Base-by-base conservation (phyloP, 2,797 vertebrate genomes). In the Echiichthys vipera region DNA sequence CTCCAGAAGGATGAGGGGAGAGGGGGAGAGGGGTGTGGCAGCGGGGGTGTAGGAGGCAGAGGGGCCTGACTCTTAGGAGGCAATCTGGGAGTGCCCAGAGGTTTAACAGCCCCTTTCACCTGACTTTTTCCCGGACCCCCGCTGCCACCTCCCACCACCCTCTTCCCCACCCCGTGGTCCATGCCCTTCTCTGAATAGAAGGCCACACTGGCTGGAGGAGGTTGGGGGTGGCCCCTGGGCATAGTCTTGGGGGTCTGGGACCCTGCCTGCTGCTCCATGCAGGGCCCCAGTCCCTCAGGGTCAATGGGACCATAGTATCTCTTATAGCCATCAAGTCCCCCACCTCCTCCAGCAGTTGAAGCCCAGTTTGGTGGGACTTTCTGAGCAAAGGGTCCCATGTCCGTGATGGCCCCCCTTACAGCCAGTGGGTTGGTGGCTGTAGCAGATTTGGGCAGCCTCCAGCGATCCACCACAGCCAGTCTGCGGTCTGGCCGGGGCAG, bases 271-370 rank as follows among this genome's bases (percentile, higher is more conserved):
- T 95, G 94, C 81, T 95, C 94, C 92, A 95, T 93, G 83, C 95
- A 95, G 91, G 96, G 94, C 68, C 94, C 94, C 85, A 96, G 93
- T 81, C 96, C 96, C 93, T 97, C 96, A 29, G 96, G 96, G 90
- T 98, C 97, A 88, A 97, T 98, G 85, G 97, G 96, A 85, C 97
- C 96, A 85, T 98, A 98, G 84, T 97, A 97, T 70, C 96, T 95
- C 87, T 97, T 97, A 93, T 97, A 97, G 87, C 96, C 96, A 87
- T 98, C 96, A 37, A 96, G 93, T 74, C 95, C 94, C 84, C 93
- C 91, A 72, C 86, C 79, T 71, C 92, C 92, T 90, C 89, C 91
- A 85, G 91, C 91, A 86, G 88, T 65, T 65, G 92, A 84, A 82
- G 92, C 89, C 95, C 95, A 95, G 65, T 92, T 93, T 58, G 93